A percentile compares a stretch with the other conserved stretches of the same genome.
phyloP scores from a whole-genome alignment of 2,113 vertebrate species.

The Corythaixoides concolor region DNA sequence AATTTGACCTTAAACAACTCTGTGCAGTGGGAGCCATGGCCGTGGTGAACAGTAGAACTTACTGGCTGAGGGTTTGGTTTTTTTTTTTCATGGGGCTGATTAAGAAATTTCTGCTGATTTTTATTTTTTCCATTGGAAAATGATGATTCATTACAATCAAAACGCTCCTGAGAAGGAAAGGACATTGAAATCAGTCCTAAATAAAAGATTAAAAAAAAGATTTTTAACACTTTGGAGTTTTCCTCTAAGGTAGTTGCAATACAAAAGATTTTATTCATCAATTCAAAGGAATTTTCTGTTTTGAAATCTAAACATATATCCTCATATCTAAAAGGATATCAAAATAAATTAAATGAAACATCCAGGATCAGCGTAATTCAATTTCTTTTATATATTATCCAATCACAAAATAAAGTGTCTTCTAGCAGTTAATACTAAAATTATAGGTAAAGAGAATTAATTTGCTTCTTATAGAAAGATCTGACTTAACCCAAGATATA shows the following conservation, averaged over 20 bases:
- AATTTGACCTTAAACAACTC: neutral
- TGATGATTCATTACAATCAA: neutral
- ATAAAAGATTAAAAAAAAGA: neutral
- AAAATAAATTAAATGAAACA: neutral
- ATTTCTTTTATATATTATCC: neutral
- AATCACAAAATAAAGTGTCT: neutral
- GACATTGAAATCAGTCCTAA: neutral
- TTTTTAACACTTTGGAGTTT: neutral
- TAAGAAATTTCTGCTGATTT: neutral
- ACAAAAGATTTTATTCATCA: neutral
- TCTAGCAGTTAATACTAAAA: neutral
- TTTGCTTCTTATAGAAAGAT: neutral
- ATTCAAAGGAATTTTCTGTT: neutral
- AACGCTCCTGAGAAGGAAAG: neutral
- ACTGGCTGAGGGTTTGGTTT: accelerated
- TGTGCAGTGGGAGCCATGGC: neutral
- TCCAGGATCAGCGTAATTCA: neutral
- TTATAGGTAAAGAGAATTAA: neutral
- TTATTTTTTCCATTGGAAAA: neutral
- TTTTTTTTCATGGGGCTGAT: neutral
- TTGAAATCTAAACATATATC: neutral
- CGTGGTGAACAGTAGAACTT: neutral
- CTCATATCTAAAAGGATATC: neutral
- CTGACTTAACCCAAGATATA: neutral
- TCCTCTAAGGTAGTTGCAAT: neutral